Percentiles rank a stretch among this genome's conserved stretches.
These are phyloP conservation scores for Helogale parvula DNA, from an alignment of 2,113 vertebrate species.

Conservation along the genomic window DNA sequence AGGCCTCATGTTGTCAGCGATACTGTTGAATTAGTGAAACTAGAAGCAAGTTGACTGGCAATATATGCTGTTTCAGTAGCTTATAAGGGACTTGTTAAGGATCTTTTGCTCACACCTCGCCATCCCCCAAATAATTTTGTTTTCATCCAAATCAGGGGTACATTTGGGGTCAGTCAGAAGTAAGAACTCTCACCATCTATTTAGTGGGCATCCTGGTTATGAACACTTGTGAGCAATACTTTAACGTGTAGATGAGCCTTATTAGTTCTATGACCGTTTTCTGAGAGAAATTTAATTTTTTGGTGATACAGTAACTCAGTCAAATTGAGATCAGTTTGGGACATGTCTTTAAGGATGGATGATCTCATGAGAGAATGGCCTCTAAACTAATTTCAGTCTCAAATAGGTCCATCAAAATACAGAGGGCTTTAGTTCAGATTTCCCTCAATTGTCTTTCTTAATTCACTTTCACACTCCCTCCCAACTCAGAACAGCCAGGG, in stretches of 20 bases:
- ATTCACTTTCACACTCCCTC: not conserved
- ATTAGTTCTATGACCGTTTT: slow-evolving; percentile 5
- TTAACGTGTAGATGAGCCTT: not conserved
- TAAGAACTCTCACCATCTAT: not conserved
- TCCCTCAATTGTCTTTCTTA: not conserved
- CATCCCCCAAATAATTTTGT: not conserved
- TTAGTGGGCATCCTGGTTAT: not conserved
- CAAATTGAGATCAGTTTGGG: not conserved
- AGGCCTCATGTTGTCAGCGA: not conserved
- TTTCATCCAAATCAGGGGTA: slow-evolving; percentile 4
- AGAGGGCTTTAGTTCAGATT: not conserved
- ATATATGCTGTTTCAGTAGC: not conserved
- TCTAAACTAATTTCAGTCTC: not conserved
- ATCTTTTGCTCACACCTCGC: not conserved
- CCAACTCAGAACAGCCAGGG: not conserved
- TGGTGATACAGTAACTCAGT: not conserved
- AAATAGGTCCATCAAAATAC: not conserved
- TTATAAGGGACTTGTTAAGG: not conserved
- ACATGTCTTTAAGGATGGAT: not conserved
- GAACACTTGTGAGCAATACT: not conserved
- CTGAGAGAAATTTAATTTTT: slow-evolving; percentile 8
- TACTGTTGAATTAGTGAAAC: not conserved
- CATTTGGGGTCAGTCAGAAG: not conserved
- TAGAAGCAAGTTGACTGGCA: not conserved
- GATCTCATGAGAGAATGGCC: not conserved